phyloP scores from a whole-genome alignment of 2,888 invertebrate species.

The Selenia dentaria region DNA sequence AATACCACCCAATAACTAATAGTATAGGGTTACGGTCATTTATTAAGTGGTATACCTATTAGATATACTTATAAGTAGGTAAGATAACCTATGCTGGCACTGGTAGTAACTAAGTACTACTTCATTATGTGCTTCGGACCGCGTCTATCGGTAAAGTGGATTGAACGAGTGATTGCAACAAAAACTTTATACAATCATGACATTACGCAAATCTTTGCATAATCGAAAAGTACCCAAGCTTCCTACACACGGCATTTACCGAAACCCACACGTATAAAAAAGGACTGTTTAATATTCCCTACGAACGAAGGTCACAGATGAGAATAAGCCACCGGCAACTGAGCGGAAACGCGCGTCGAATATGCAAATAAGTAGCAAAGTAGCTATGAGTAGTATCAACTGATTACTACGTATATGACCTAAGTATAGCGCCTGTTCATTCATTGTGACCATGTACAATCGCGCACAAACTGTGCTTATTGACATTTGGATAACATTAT shows the following conservation, averaged over 20 bases:
- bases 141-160: too few relatives aligned
- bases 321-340: constrained; percentile 58
- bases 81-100: too few relatives aligned
- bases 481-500: too few relatives aligned
- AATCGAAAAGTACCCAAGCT: constrained; percentile 50
- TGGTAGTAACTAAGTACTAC: too few relatives aligned
- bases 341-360: constrained; percentile 77
- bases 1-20: too few relatives aligned
- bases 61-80: too few relatives aligned
- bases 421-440: constrained; percentile 68
- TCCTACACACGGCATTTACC: constrained; percentile 44
- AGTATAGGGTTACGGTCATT: too few relatives aligned
- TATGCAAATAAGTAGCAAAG: constrained; percentile 69
- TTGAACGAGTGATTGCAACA: too few relatives aligned
- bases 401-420: constrained; percentile 49
- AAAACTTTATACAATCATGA: too few relatives aligned
- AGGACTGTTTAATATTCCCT: constrained; percentile 47
- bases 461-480: constrained; percentile 46
- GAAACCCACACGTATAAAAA: constrained; percentile 57
- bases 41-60: too few relatives aligned
- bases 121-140: too few relatives aligned
- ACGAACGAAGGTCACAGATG: constrained; percentile 65
- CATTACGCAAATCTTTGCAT: constrained; percentile 42
- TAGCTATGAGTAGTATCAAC: constrained; percentile 42
- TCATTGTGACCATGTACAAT: constrained; percentile 69